These are phyloP conservation scores for Pseudopleuronectes americanus DNA, from an alignment of 2,797 vertebrate species.

Conservation along the genomic window DNA sequence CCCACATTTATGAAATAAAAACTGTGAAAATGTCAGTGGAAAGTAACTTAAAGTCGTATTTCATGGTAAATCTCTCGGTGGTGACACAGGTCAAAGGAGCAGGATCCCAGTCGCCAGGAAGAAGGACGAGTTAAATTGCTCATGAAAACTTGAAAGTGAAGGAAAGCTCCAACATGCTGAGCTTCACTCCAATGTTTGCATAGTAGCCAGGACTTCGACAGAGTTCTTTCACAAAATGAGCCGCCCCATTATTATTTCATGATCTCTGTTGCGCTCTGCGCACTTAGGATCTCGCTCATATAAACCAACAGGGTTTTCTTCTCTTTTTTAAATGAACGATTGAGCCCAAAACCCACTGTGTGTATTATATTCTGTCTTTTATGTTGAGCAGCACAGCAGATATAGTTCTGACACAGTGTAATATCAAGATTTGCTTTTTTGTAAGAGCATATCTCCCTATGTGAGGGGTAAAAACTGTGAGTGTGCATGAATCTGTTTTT, in stretches of 20 bases:
- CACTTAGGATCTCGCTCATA: not conserved
- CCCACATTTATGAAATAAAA: too few species aligned
- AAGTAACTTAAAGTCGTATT: not conserved
- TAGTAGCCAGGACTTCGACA: too few species aligned
- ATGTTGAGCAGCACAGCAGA: not conserved
- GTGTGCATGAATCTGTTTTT: not conserved
- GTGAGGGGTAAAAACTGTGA: not conserved
- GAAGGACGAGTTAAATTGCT: not conserved
- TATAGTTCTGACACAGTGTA: too few species aligned
- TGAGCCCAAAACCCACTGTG: not conserved
- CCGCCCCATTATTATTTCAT: conserved; percentile 38
- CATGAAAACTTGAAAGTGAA: too few species aligned
- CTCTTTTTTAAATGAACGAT: not conserved
- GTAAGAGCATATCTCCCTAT: too few species aligned
- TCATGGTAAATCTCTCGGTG: conserved; percentile 13
- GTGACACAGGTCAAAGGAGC: conserved; percentile 24
- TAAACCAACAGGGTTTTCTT: conserved; percentile 6
- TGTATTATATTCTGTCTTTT: not conserved
- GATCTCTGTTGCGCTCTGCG: not conserved
- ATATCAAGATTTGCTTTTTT: too few species aligned
- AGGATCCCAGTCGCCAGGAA: not conserved
- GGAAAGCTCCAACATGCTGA: too few species aligned
- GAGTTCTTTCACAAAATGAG: conserved; percentile 3
- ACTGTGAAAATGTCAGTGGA: too few species aligned
- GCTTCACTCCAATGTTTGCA: too few species aligned